phyloP scores from a whole-genome alignment of 2,797 vertebrate genomes.

The Thunnus albacares region DNA sequence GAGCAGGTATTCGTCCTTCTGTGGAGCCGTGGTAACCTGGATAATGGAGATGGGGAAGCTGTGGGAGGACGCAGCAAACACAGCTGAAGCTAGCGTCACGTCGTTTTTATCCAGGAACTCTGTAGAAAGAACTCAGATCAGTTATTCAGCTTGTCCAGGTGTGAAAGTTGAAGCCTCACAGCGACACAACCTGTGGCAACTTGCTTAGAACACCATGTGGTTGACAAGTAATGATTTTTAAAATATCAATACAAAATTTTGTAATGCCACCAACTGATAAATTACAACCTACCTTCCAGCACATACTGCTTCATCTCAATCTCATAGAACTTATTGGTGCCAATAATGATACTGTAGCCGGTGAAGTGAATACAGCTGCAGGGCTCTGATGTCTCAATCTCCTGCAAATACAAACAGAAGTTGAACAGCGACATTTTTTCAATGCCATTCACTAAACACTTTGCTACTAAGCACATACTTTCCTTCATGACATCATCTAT shows the following conservation, averaged over 20 bases:
- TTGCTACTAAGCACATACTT: not conserved
- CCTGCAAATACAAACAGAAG: constrained; percentile 81
- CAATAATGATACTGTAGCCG: constrained; percentile 97
- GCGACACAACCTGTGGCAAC: constrained; percentile 11
- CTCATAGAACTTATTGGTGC: constrained; percentile 99
- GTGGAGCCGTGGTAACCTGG: constrained; percentile 93
- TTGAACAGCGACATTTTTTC: constrained; percentile 1
- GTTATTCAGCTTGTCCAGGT: constrained; percentile 14
- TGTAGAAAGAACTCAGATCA: constrained; percentile 70
- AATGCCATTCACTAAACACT: not conserved
- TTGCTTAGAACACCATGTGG: constrained; percentile 24
- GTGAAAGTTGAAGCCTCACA: constrained; percentile 23
- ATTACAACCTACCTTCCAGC: constrained; percentile 89
- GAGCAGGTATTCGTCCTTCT: constrained; percentile 97
- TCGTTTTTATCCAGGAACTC: constrained; percentile 99
- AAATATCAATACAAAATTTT: constrained; percentile 11
- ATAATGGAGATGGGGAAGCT: constrained; percentile 99
- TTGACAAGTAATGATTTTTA: not conserved
- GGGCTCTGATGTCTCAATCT: constrained; percentile 98
- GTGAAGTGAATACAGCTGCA: constrained; percentile 99
- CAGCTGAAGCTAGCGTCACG: constrained; percentile 94
- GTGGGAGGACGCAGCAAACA: constrained; percentile 96
- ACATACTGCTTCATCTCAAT: constrained; percentile 99
- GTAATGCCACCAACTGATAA: not conserved
- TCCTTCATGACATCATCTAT: not conserved